Evolutionary conservation across 2,888 invertebrate genomes (phyloP).

Genomic region (Coenonympha glycerion): DNA sequence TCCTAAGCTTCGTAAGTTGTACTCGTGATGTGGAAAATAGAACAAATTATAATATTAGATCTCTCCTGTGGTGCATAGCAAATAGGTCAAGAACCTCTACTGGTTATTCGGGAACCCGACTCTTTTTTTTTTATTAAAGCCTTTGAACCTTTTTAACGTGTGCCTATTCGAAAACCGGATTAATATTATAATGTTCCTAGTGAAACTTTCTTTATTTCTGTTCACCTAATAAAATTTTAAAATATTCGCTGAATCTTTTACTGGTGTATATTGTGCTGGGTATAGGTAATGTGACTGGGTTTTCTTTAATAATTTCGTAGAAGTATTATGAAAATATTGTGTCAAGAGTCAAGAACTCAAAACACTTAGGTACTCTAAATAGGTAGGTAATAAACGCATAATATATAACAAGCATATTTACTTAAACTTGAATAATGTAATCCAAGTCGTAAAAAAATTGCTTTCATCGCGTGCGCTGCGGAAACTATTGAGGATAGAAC

Average conservation of each 20-base stretch:
- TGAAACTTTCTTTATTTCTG: neutral
- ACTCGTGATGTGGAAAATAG: slow-evolving; percentile 28
- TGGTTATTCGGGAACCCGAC: slow-evolving; percentile 36
- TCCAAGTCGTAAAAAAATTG: too few species aligned
- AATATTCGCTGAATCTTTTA: neutral
- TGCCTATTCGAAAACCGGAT: neutral
- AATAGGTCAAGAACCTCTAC: slow-evolving; percentile 58
- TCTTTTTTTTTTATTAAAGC: slow-evolving; percentile 13
- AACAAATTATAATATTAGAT: slow-evolving; percentile 34
- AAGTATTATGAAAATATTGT: too few species aligned
- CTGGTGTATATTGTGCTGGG: neutral
- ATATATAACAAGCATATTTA: too few species aligned
- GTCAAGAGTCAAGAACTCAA: too few species aligned
- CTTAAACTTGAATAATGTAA: too few species aligned
- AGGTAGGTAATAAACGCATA: too few species aligned
- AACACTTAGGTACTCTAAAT: too few species aligned
- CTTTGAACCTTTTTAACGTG: slow-evolving; percentile 1
- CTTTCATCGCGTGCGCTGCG: too few species aligned
- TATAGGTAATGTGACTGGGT: neutral
- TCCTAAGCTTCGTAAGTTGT: neutral
- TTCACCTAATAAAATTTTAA: neutral
- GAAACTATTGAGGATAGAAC: too few species aligned
- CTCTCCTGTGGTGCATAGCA: slow-evolving; percentile 36
- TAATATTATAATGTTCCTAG: too few species aligned
- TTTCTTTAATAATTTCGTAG: neutral